Conservation (phyloP, 2,113 vertebrate species). For the Myxocyprinus asiaticus region DNA sequence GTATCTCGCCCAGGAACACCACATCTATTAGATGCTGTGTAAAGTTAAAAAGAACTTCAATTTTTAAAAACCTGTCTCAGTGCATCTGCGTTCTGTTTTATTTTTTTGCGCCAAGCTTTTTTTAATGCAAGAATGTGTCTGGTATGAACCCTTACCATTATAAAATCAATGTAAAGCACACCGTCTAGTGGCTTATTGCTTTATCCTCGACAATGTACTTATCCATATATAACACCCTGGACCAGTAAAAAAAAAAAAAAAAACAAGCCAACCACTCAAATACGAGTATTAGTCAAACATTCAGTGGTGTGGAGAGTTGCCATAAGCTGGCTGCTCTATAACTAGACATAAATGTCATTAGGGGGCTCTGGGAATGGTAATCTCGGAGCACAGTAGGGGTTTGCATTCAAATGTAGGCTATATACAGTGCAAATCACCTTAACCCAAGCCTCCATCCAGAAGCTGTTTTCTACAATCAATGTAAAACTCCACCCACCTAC, state of each 20-base stretch:
- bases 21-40: no score
- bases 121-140: no score
- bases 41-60: no score
- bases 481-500: neutral
- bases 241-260: no score
- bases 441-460: neutral
- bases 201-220: neutral
- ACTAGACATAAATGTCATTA: neutral
- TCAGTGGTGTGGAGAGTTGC: neutral
- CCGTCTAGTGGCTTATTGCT: no score
- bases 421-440: slow-evolving; percentile 3
- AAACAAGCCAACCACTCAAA: neutral
- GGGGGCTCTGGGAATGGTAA: slow-evolving; percentile 26
- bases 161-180: no score
- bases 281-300: neutral
- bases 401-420: neutral
- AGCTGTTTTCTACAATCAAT: slow-evolving; percentile 27
- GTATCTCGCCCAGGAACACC: no score
- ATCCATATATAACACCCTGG: no score
- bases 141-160: no score
- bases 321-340: neutral
- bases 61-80: no score
- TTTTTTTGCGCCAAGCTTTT: no score
- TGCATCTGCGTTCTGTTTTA: no score
- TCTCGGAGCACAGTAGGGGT: neutral